Percentiles rank a stretch among this genome's conserved stretches.
Conservation (phyloP, 2,888 invertebrate species). For the Drosophila rubida region DNA sequence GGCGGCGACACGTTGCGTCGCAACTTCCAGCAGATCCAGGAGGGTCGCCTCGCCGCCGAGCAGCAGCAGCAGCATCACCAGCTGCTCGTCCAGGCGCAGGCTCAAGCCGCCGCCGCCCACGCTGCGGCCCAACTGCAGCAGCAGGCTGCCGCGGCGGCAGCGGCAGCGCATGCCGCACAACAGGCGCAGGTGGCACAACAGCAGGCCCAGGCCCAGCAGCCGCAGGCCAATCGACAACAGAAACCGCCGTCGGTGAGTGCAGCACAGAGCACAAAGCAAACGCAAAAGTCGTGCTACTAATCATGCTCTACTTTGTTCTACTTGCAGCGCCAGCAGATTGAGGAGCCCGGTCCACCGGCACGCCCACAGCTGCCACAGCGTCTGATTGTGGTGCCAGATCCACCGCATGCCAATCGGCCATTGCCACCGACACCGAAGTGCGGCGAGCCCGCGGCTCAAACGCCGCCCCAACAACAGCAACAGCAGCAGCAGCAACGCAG, state of each 20-base stretch:
- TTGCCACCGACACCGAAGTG: slow-evolving; percentile 85
- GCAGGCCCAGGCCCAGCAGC: slow-evolving; percentile 85
- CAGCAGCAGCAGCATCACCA: slow-evolving; percentile 86
- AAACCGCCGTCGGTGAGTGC: slow-evolving; percentile 84
- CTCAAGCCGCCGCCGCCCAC: slow-evolving; percentile 72
- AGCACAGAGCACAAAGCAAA: no score
- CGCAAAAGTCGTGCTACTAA: no score
- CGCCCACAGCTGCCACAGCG: slow-evolving; percentile 95
- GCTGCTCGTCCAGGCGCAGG: slow-evolving; percentile 71
- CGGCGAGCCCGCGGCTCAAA: slow-evolving; percentile 81
- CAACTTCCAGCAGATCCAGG: slow-evolving; percentile 99
- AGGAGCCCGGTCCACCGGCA: slow-evolving; percentile 95
- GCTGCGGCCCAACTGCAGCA: slow-evolving; percentile 85
- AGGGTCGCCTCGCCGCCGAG: slow-evolving; percentile 88
- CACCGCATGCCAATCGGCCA: slow-evolving; percentile 88
- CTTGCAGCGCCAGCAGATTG: slow-evolving; percentile 85
- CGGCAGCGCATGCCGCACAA: slow-evolving; percentile 83
- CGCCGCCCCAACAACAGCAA: slow-evolving; percentile 86
- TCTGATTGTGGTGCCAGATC: slow-evolving; percentile 96
- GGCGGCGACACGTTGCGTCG: slow-evolving; percentile 98
- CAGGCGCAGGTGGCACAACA: slow-evolving; percentile 68
- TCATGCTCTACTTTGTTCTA: not conserved
- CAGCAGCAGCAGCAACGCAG: slow-evolving; percentile 90
- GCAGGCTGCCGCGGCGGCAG: slow-evolving; percentile 85
- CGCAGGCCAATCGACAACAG: slow-evolving; percentile 87